These are phyloP conservation scores for Vultur gryphus DNA, from an alignment of 2,797 vertebrate species.

Conservation along the genomic window DNA sequence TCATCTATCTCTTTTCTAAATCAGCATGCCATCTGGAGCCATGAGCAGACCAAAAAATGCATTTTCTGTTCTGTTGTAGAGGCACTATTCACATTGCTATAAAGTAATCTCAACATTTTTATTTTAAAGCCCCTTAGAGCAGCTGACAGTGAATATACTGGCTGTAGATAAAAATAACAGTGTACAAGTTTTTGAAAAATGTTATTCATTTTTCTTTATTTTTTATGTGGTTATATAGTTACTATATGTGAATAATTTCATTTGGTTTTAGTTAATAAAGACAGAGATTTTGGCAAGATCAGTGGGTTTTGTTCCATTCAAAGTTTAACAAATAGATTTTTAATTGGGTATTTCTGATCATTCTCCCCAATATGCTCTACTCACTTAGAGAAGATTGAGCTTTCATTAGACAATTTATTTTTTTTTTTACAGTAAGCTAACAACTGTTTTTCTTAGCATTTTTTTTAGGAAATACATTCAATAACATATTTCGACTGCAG, in stretches of 20 bases:
- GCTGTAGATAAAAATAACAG: not conserved
- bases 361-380: not conserved
- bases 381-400: not conserved
- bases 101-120: not conserved
- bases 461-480: not conserved
- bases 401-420: not conserved
- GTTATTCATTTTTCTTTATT: not conserved
- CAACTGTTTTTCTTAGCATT: not conserved
- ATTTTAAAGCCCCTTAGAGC: not conserved
- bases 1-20: constrained; percentile 23
- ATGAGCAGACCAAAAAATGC: not conserved
- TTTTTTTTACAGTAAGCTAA: not conserved
- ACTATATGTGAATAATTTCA: not conserved
- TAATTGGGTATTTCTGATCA: not conserved
- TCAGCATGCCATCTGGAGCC: not conserved
- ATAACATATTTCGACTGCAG: not conserved
- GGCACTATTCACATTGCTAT: not conserved
- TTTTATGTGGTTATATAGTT: not conserved
- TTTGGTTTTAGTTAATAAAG: not conserved
- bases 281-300: not conserved
- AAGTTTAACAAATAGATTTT: not conserved
- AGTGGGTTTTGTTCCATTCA: not conserved
- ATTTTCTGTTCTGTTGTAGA: not conserved
- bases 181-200: not conserved
- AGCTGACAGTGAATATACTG: not conserved